Conservation (phyloP, 1,140 invertebrate species). For the Apis dorsata region DNA sequence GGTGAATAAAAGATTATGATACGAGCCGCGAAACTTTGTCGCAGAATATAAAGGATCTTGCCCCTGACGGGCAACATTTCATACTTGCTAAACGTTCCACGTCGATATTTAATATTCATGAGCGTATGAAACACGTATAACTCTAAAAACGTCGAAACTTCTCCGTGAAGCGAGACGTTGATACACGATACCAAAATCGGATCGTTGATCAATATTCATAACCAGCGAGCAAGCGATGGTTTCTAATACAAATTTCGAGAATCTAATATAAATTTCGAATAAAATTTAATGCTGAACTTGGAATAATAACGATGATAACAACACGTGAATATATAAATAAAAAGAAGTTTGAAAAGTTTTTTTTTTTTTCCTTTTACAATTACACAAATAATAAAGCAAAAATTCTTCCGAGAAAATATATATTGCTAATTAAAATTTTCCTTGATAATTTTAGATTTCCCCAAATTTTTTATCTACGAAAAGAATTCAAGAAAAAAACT, state of each 20-base stretch:
- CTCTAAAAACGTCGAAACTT: not conserved
- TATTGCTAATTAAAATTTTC: too few relatives aligned
- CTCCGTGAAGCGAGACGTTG: not conserved
- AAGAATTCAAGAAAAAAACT: too few relatives aligned
- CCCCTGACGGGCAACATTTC: not conserved
- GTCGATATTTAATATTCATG: slow-evolving; percentile 10
- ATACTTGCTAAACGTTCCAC: not conserved
- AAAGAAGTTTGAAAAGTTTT: too few relatives aligned
- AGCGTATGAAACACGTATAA: not conserved
- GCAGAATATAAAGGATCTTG: not conserved
- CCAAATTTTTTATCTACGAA: too few relatives aligned
- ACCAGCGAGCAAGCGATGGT: too few relatives aligned
- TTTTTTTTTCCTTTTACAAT: too few relatives aligned
- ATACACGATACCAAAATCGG: not conserved
- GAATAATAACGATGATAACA: too few relatives aligned
- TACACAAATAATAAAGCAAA: too few relatives aligned
- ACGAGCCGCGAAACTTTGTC: not conserved
- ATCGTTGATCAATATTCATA: not conserved
- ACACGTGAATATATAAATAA: too few relatives aligned
- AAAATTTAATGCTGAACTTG: not conserved
- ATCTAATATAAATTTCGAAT: not conserved
- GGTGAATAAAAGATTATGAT: not conserved
- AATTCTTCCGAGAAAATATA: too few relatives aligned
- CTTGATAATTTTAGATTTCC: too few relatives aligned
- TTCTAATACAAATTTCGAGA: too few relatives aligned